Evolutionary conservation across 2,113 vertebrate genomes (phyloP), one percentile per base, ranked within the genome.

Genomic region (Petrocephalus zakoni): DNA sequence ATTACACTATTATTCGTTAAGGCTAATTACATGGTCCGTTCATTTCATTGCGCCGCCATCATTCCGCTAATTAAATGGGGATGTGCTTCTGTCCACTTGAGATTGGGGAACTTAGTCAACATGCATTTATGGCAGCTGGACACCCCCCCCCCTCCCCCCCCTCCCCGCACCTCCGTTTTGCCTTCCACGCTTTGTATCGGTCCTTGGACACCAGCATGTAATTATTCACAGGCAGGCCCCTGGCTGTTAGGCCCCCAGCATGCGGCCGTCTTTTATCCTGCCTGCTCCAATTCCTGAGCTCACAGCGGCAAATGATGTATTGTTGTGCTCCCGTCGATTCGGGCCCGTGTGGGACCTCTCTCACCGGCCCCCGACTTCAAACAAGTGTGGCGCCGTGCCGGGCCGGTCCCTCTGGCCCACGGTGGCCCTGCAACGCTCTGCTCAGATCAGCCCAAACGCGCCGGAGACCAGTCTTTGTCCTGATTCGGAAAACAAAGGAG

Each of bases 271-370:
- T 96, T 96, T 96, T 94, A 94, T 95, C 94, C 91, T 88, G 89
- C 90, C 92, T 4, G 25, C 61, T 93, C 90, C 91, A 92, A 91
- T 94, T 94, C 89, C 88, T 68, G n/a, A 75, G 90, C 94, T 90
- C 91, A 90, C 92, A 94, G 88, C 81, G 94, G 94, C 94, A 96
- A 96, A 96, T 96, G 93, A 96, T 96, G 96, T 91, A 95, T 95
- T 94, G 94, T 93, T 92, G 91, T 89, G 91, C 92, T 91, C 92
- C 56, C 93, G 93, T 94, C 92, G 94, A 94, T 93, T 95, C 92
- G 92, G 37, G 89, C 92, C 94, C 91, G 93, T 94, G 89, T 87
- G 90, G 91, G 89, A 29, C 4, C 82, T 82, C 5, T 51, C 88
- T 89, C 58, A 87, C 75, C 64, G 3, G 89, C 90, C 19, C 61